Percentiles rank a stretch among this genome's conserved stretches.
Conservation (phyloP, 1,140 invertebrate species). For the Drosophila mauritiana region DNA sequence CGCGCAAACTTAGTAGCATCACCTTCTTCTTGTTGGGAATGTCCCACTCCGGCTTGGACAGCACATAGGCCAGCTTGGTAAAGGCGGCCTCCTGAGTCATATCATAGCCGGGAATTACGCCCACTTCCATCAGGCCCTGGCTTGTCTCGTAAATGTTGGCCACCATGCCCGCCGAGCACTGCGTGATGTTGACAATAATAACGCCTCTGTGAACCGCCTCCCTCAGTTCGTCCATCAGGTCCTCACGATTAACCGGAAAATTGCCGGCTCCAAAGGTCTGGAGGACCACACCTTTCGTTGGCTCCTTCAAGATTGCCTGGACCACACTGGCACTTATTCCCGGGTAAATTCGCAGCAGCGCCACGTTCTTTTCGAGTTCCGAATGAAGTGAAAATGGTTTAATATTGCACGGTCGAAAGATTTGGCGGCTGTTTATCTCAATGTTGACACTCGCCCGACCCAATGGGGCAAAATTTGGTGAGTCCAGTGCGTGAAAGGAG, state of each 20-base stretch:
- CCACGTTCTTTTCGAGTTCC: slow-evolving; percentile 92
- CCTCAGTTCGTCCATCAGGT: slow-evolving; percentile 90
- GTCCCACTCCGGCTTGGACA: slow-evolving; percentile 92
- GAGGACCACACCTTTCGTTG: slow-evolving; percentile 94
- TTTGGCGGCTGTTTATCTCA: slow-evolving; percentile 90
- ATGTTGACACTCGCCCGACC: slow-evolving; percentile 91
- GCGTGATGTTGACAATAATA: slow-evolving; percentile 96
- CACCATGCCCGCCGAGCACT: slow-evolving; percentile 92
- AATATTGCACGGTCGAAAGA: slow-evolving; percentile 89
- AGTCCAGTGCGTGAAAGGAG: slow-evolving; percentile 95
- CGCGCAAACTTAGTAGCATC: slow-evolving; percentile 90
- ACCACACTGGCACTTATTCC: slow-evolving; percentile 93
- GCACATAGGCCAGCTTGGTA: slow-evolving; percentile 95
- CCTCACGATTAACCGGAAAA: slow-evolving; percentile 91
- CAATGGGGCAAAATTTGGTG: slow-evolving; percentile 92
- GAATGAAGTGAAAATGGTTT: slow-evolving; percentile 91
- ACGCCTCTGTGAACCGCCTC: slow-evolving; percentile 91
- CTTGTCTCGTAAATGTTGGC: slow-evolving; percentile 92
- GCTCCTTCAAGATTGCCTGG: slow-evolving; percentile 91
- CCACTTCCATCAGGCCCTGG: slow-evolving; percentile 86
- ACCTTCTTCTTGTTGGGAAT: slow-evolving; percentile 90
- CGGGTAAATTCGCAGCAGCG: slow-evolving; percentile 94
- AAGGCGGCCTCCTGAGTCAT: slow-evolving; percentile 98
- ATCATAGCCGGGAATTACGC: slow-evolving; percentile 94
- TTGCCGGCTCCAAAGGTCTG: slow-evolving; percentile 97